Evolutionary conservation across 92 coral and sea anemone genomes (phyloP), one percentile per base, ranked within the genome.

Genomic region (Phenganax subtilis): DNA sequence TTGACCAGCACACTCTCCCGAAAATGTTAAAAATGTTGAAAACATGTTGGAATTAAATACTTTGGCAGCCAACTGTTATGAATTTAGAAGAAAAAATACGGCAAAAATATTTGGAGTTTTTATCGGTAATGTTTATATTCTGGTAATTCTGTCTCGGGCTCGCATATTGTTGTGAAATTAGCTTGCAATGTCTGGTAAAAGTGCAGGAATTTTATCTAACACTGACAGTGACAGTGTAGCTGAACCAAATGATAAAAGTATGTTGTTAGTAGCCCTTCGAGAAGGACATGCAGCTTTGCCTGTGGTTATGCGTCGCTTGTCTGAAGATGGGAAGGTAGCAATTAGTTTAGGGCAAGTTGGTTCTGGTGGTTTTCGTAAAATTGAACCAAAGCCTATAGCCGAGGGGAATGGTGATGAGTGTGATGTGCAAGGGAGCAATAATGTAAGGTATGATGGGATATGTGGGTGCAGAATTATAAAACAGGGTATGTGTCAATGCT

Each of bases 371-470:
- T 88, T 93, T 76, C 86, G 98, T 44, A 93, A 93, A 83, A 93
- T 93, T 56, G 98, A 93, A 75, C 98, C 98, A 10, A 93, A 92
- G 70, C 98, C 97, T 3, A 84, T 80, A 27, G 54, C 79, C 30
- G 89, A 88, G 54, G 77, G 67, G 68, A 86, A 58, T 59, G 54
- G 25, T 27, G 70, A 76, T 28, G 63, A 75, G 54, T 74, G 77
- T 30, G 78, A 85, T 47, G 87, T 73, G 71, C 52, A 55, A 37
- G 84, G 82, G 64, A 64, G 65, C 54, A 87, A 86, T 67, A 54
- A 66, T 68, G n/a, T 37, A 57, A 88, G 87, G 72, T 53, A 81
- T 52, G 58, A 81, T 80, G 76, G 77, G 63, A 55, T 37, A 12
- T 68, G 53, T 68, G 2, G 31, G 53, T 9, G 37, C 47, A 37